A percentile compares a stretch with the other conserved stretches of the same genome.
phyloP scores from a whole-genome alignment of 2,113 vertebrate species.

The Sander lucioperca region DNA sequence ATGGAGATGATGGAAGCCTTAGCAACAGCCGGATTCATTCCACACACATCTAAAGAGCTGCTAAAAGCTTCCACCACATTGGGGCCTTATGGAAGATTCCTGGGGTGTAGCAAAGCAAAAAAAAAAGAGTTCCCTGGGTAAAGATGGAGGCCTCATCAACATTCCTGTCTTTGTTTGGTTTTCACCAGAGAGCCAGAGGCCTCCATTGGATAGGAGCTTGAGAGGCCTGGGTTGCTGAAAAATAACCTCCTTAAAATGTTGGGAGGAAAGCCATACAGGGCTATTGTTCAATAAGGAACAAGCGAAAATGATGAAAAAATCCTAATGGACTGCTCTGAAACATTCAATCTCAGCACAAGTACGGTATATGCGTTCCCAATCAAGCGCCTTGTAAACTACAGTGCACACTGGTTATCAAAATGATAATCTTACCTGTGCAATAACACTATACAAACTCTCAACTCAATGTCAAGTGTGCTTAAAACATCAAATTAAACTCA shows the following conservation, averaged over 20 bases:
- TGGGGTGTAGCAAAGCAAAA: slow-evolving; percentile 75
- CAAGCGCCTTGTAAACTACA: slow-evolving; percentile 31
- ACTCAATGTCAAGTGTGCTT: slow-evolving; percentile 41
- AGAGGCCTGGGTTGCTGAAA: slow-evolving; percentile 67
- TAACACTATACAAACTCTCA: slow-evolving; percentile 27
- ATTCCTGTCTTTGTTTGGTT: slow-evolving; percentile 83
- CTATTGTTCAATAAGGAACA: slow-evolving; percentile 58
- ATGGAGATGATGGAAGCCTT: slow-evolving; percentile 68
- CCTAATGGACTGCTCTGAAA: slow-evolving; percentile 41
- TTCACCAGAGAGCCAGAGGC: slow-evolving; percentile 79
- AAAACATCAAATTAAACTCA: slow-evolving; percentile 55
- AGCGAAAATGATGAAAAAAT: slow-evolving; percentile 23
- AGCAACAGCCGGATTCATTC: slow-evolving; percentile 65
- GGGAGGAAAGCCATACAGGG: slow-evolving; percentile 66
- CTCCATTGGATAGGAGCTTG: slow-evolving; percentile 70
- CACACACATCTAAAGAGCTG: slow-evolving; percentile 72
- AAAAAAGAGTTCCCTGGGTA: slow-evolving; percentile 65
- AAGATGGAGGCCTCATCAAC: slow-evolving; percentile 83
- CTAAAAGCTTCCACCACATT: slow-evolving; percentile 77
- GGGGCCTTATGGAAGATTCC: slow-evolving; percentile 81
- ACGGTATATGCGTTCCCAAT: slow-evolving; percentile 21
- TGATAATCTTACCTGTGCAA: slow-evolving; percentile 21
- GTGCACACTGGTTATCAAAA: slow-evolving; percentile 22
- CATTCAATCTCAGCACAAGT: slow-evolving; percentile 46
- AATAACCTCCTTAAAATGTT: slow-evolving; percentile 69